Conservation (phyloP, 2,888 invertebrate species). For the Lysandra coridon region DNA sequence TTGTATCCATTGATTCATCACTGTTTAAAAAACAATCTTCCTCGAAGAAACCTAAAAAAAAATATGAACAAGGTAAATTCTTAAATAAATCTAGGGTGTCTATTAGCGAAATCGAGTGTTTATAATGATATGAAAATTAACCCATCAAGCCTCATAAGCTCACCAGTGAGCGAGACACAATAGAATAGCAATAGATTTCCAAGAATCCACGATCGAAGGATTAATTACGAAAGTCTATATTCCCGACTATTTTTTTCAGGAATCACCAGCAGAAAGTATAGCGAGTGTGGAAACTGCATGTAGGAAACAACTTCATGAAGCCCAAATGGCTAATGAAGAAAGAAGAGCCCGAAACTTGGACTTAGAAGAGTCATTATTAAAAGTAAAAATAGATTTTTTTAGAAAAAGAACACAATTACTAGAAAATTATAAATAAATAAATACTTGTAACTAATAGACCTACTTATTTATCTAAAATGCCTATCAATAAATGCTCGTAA, state of each 20-base stretch:
- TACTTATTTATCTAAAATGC: conserved; percentile 5
- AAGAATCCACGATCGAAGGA: background rate
- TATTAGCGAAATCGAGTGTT: conserved; percentile 1
- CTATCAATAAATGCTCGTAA: conserved; percentile 4
- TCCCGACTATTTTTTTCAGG: background rate
- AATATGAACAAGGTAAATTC: conserved; percentile 3
- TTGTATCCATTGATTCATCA: background rate
- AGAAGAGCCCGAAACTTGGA: background rate
- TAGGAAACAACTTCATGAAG: background rate
- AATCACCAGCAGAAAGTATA: background rate
- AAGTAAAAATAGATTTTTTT: conserved; percentile 3
- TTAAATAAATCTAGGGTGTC: conserved; percentile 5
- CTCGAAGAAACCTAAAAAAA: conserved; percentile 16
- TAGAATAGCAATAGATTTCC: background rate
- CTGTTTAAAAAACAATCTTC: background rate
- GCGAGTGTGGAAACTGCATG: background rate
- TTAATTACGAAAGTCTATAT: background rate
- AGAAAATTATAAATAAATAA: background rate
- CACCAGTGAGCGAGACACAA: too few relatives aligned
- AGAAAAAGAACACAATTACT: background rate
- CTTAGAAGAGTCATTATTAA: background rate
- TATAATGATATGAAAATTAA: conserved; percentile 4
- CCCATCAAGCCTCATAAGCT: too few relatives aligned
- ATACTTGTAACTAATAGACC: background rate
- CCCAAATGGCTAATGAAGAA: background rate